Conservation (phyloP, 2,113 vertebrate genomes). For the Centropus bengalensis region DNA sequence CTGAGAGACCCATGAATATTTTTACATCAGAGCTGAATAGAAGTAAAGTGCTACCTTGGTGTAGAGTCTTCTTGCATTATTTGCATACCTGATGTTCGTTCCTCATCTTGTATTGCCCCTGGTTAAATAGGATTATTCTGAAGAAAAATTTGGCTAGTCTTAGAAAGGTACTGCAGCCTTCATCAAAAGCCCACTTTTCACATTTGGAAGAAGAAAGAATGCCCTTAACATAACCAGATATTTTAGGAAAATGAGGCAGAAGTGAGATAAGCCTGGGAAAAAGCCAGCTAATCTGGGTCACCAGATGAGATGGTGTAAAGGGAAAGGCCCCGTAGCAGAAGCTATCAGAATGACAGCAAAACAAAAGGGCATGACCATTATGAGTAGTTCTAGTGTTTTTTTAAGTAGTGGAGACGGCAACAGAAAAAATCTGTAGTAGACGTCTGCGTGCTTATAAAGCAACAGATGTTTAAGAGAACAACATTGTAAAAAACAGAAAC, state of each 20-base stretch:
- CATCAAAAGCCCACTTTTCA: background rate
- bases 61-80: background rate
- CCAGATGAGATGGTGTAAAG: background rate
- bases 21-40: background rate
- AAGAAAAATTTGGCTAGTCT: background rate
- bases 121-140: background rate
- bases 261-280: background rate
- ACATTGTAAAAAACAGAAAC: background rate
- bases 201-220: background rate
- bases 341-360: background rate
- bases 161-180: background rate
- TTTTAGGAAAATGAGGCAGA: background rate
- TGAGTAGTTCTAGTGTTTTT: background rate
- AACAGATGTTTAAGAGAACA: background rate
- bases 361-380: background rate
- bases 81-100: background rate
- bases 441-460: background rate
- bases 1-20: background rate
- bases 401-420: background rate
- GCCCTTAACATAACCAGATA: background rate
- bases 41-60: rapidly evolving
- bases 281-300: background rate
- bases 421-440: background rate
- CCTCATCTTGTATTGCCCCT: background rate
- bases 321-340: background rate